These are phyloP conservation scores for Mormyrus proboscirostris DNA, from an alignment of 2,797 vertebrate genomes.

Conservation along the genomic window DNA sequence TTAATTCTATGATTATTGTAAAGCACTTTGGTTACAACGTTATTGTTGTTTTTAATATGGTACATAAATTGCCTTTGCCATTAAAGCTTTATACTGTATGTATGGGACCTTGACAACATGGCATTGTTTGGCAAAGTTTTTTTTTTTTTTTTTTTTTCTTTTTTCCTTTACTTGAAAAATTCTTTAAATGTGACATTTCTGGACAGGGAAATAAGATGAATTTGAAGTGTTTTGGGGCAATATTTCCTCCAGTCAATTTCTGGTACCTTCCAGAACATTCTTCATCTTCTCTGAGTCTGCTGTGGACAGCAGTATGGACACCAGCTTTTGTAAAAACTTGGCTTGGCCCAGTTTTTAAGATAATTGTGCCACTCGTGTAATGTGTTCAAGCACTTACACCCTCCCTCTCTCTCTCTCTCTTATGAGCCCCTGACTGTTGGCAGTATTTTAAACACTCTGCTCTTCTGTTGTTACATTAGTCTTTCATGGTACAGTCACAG, in stretches of 20 bases:
- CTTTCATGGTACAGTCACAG: neutral
- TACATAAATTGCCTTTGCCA: neutral
- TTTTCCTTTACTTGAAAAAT: neutral
- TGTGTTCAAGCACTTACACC: neutral
- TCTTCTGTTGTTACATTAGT: too few species aligned
- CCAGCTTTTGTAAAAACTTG: neutral
- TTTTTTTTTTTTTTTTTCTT: neutral
- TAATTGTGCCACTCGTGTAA: neutral
- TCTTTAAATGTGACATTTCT: neutral
- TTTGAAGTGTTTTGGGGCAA: neutral
- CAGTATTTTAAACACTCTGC: neutral
- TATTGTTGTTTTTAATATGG: neutral
- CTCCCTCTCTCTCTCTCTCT: neutral
- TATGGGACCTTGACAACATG: neutral
- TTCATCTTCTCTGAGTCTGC: neutral
- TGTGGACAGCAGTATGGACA: neutral
- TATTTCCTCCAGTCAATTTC: neutral
- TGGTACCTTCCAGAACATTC: neutral
- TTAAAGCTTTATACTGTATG: neutral
- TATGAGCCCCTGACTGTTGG: neutral
- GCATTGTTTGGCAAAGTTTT: neutral
- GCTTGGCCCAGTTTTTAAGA: neutral
- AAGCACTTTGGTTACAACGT: neutral
- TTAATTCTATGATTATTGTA: neutral
- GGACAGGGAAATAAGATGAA: neutral